A percentile compares a stretch with the other conserved stretches of the same genome.
phyloP scores from a whole-genome alignment of 2,113 vertebrate species.

The Rostratula benghalensis region DNA sequence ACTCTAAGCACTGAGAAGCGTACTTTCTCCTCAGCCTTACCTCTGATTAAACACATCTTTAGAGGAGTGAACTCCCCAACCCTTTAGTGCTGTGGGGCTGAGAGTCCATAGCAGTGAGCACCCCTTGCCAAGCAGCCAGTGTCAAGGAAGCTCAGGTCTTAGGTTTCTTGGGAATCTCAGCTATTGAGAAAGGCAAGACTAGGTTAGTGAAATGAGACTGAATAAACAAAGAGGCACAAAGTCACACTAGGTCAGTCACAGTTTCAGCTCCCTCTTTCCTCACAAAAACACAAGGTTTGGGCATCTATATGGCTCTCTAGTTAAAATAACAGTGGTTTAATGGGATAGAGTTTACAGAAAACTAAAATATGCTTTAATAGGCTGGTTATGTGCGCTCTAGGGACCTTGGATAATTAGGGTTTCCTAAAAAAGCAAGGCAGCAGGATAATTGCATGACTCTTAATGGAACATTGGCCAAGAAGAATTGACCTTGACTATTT shows the following conservation, averaged over 20 bases:
- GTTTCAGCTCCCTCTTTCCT: not conserved
- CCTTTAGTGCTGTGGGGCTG: not conserved
- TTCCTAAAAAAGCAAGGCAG: conserved; percentile 11
- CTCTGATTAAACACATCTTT: not conserved
- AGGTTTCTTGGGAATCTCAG: not conserved
- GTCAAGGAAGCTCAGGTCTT: not conserved
- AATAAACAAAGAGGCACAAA: not conserved
- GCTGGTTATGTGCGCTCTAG: not conserved
- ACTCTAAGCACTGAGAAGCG: not conserved
- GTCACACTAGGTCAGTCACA: not conserved
- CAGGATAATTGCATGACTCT: conserved; percentile 2
- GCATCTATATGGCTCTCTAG: not conserved
- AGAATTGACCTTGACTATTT: not conserved
- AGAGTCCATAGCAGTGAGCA: not conserved
- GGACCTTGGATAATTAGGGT: not conserved
- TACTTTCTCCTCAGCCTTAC: not conserved
- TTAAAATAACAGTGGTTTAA: not conserved
- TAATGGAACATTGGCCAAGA: not conserved
- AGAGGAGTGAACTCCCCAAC: not conserved
- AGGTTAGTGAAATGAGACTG: not conserved
- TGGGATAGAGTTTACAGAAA: not conserved
- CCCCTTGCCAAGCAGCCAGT: not conserved
- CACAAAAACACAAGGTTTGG: not conserved
- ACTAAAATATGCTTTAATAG: not conserved
- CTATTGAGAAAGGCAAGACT: not conserved